Base-by-base conservation (phyloP, 2,888 invertebrate genomes). In the Vesta saturnalis region DNA sequence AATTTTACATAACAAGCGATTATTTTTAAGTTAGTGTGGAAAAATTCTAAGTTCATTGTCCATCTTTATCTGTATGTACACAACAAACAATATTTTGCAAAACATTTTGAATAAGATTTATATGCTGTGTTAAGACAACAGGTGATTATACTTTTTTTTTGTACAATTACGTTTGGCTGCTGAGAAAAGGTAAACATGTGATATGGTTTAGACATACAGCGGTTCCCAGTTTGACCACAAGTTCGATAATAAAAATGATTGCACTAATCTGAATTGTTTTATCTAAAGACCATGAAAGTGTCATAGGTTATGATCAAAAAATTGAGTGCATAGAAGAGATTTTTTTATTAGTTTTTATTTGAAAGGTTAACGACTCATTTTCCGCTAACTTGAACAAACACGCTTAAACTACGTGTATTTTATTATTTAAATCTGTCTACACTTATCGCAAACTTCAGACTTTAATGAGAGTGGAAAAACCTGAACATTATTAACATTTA, bases 361-460 rank as follows among this genome's bases (percentile, higher is more conserved):
- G 15, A 8, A 49, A 61, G 69, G 60, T 65, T 54, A 61, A 58
- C 58, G 64, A 60, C 60, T 60, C 15, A 65, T 35, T 23, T 67
- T 63, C 22, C 22, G 49, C 58, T 15, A 52, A 64, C 43, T 19
- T 39, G 23, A 39, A 57, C 56, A 59, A 57, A 43, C 67, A 67
- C 62, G 58, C 30, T 58, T 57, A 59, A 67, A 67, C 61, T 62
- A 58, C 62, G 61, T 56, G 18, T 14, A 21, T 46, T 64, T 23
- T 39, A 18, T 63, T 49, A 46, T 61, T 61, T 19, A 54, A 58
- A 46, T 60, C 23, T 60, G 16, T 2, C n/a, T 19, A 8, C 4
- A 22, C 43, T 60, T 60, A 60, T 60, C 60, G 18, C 21, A 43
- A 22, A 47, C 10, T 60, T 14, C 47, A 15, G 10, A 14, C 47